Evolutionary conservation across 2,797 vertebrate species (phyloP).

Genomic region (Calcarius lapponicus): DNA sequence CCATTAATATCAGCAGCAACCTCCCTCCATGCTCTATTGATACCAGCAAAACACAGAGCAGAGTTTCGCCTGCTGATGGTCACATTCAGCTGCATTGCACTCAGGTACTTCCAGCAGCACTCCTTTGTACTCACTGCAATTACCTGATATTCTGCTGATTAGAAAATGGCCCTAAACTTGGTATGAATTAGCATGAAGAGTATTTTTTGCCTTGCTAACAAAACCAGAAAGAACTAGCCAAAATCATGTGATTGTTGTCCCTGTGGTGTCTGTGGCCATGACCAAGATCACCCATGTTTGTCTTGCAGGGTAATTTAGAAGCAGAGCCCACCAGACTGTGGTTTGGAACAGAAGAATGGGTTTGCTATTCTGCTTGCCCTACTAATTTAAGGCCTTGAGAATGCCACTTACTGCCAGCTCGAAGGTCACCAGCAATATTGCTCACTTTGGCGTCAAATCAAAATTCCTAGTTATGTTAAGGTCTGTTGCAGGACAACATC

Average conservation of each 20-base stretch:
- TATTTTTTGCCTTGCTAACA: constrained; percentile 32
- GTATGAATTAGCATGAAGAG: constrained; percentile 8
- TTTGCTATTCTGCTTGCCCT: constrained; percentile 58
- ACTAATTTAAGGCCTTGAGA: constrained; percentile 70
- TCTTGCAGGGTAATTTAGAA: constrained; percentile 36
- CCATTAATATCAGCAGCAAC: not conserved
- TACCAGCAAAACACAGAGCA: not conserved
- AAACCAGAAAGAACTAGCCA: constrained; percentile 34
- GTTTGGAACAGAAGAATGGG: constrained; percentile 38
- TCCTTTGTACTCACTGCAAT: not conserved
- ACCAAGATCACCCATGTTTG: constrained; percentile 34
- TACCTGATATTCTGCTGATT: constrained; percentile 13
- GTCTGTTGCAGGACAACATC: constrained; percentile 60
- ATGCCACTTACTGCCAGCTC: constrained; percentile 70
- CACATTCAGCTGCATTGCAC: not conserved
- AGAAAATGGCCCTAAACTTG: constrained; percentile 39
- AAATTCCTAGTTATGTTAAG: constrained; percentile 62
- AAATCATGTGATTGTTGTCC: constrained; percentile 5
- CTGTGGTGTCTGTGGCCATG: not conserved
- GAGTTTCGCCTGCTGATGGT: not conserved
- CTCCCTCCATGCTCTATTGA: not conserved
- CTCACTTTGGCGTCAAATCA: constrained; percentile 61
- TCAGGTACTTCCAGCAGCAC: not conserved
- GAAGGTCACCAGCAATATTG: constrained; percentile 63
- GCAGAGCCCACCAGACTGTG: constrained; percentile 22